A percentile compares a stretch with the other conserved stretches of the same genome.
phyloP scores from a whole-genome alignment of 2,888 invertebrate species.

The Campoletis raptor region DNA sequence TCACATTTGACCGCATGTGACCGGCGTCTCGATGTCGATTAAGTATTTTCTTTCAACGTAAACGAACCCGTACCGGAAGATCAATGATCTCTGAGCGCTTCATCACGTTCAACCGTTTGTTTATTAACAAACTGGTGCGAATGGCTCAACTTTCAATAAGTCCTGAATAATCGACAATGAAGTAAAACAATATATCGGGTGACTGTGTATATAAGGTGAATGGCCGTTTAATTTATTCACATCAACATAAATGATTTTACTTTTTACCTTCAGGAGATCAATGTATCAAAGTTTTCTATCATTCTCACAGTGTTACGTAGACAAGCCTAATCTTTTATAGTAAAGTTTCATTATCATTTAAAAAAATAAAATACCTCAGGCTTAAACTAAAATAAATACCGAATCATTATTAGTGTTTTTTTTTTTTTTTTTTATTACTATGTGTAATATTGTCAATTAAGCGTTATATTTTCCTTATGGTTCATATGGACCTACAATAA shows the following conservation, averaged over 20 bases:
- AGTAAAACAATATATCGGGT: not conserved
- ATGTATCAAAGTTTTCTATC: not conserved
- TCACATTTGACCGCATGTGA: slow-evolving; percentile 55
- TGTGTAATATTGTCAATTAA: not conserved
- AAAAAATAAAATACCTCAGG: not conserved
- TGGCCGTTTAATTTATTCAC: not conserved
- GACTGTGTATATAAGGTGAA: not conserved
- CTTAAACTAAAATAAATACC: not conserved
- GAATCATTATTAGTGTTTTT: not conserved
- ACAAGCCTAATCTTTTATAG: not conserved
- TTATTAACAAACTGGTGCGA: slow-evolving; percentile 7
- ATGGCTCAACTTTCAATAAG: no score
- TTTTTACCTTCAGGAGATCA: not conserved
- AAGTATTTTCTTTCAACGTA: slow-evolving; percentile 18
- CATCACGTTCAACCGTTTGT: not conserved
- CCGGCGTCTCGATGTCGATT: slow-evolving; percentile 28
- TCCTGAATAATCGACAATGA: not conserved
- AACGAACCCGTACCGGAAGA: slow-evolving; percentile 26
- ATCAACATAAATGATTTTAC: not conserved
- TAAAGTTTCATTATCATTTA: no score
- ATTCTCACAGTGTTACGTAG: not conserved
- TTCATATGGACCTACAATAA: no score
- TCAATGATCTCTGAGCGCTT: slow-evolving; percentile 23
- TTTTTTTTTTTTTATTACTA: not conserved
- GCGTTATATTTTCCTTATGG: no score